Percentiles rank a stretch among this genome's conserved stretches.
Conservation (phyloP, 2,888 invertebrate species). For the Cephus sareptanus region DNA sequence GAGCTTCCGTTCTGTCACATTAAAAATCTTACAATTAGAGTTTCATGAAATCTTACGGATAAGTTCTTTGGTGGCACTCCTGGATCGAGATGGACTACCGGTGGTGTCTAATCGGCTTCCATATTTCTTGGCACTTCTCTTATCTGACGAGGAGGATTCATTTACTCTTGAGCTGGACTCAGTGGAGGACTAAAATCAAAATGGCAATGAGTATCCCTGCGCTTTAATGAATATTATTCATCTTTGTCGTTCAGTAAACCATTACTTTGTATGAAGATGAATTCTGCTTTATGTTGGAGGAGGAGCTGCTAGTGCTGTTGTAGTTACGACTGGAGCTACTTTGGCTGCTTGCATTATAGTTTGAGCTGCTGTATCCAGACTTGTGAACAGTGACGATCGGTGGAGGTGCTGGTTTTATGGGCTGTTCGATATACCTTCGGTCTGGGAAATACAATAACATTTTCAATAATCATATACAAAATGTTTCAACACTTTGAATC, state of each 20-base stretch:
- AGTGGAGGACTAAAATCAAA: background rate
- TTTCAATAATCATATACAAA: slow-evolving; percentile 1
- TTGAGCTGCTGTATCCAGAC: slow-evolving; percentile 62
- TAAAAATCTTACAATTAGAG: slow-evolving; percentile 10
- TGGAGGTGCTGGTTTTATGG: slow-evolving; percentile 82
- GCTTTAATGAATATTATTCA: background rate
- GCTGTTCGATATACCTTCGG: slow-evolving; percentile 88
- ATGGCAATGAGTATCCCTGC: background rate
- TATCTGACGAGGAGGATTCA: slow-evolving; percentile 61
- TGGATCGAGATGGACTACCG: slow-evolving; percentile 86
- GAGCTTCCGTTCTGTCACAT: background rate
- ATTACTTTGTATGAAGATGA: slow-evolving; percentile 46
- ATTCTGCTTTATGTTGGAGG: slow-evolving; percentile 35
- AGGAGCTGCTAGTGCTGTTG: slow-evolving; percentile 32
- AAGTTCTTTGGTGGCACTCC: slow-evolving; percentile 91
- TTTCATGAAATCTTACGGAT: slow-evolving; percentile 72
- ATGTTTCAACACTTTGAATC: background rate
- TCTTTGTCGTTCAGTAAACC: background rate
- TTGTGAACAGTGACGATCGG: slow-evolving; percentile 73
- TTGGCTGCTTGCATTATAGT: slow-evolving; percentile 66
- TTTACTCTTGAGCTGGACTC: slow-evolving; percentile 24
- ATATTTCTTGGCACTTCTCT: slow-evolving; percentile 73
- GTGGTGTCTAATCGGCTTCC: slow-evolving; percentile 78
- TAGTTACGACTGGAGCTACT: slow-evolving; percentile 46
- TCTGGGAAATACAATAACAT: slow-evolving; percentile 66